Percentiles rank a stretch among this genome's conserved stretches.
Evolutionary conservation across 2,113 vertebrate genomes (phyloP).

Genomic region (Nicator chloris): DNA sequence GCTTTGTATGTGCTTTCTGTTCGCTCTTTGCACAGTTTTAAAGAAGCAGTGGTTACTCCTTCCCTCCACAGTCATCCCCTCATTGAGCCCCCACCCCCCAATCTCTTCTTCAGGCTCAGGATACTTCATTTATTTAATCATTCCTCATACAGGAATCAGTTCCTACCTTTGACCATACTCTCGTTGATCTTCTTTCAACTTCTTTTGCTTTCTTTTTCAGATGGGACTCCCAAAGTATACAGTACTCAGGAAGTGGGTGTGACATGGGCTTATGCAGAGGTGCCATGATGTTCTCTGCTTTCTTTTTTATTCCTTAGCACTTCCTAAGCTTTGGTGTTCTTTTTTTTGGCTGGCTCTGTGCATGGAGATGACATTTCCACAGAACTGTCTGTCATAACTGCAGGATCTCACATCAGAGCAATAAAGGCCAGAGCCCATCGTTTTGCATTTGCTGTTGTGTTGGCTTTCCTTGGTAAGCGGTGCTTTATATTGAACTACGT

Average conservation of each 20-base stretch:
- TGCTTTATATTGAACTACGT: background rate
- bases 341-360: background rate
- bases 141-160: background rate
- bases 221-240: background rate
- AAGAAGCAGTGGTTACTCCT: background rate
- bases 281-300: background rate
- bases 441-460: background rate
- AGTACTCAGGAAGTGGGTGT: background rate
- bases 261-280: background rate
- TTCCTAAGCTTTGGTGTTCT: background rate
- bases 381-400: background rate
- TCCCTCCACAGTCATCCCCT: background rate
- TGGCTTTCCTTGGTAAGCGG: background rate
- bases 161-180: background rate
- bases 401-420: background rate
- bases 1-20: background rate
- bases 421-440: background rate
- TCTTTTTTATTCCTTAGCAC: background rate
- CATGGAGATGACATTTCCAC: background rate
- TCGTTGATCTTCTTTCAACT: background rate
- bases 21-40: background rate
- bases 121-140: background rate
- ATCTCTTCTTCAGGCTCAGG: background rate
- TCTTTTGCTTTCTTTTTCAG: background rate
- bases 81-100: fast-evolving